phyloP scores from a whole-genome alignment of 2,797 vertebrate genomes.

The Clarias pachynema region DNA sequence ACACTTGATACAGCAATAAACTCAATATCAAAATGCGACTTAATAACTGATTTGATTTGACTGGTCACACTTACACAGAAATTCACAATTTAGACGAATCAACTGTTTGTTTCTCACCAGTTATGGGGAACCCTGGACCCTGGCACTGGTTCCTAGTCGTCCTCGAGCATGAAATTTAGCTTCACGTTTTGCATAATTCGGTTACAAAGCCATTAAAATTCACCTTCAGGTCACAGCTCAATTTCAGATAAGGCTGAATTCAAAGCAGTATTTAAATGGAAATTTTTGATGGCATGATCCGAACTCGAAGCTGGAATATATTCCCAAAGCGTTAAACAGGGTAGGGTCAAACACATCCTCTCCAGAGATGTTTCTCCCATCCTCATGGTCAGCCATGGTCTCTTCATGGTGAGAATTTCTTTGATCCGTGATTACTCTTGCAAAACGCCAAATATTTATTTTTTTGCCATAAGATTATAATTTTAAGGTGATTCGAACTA shows the following conservation, averaged over 20 bases:
- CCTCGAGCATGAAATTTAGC: background rate
- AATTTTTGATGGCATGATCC: slow-evolving; percentile 8
- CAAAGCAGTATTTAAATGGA: background rate
- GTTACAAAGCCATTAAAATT: background rate
- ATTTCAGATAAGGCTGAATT: background rate
- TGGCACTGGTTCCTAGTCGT: background rate
- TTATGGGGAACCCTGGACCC: background rate
- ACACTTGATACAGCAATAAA: no score
- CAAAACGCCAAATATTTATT: slow-evolving; percentile 60
- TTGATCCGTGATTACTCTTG: slow-evolving; percentile 47
- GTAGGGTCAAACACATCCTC: slow-evolving; percentile 52
- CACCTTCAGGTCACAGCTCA: background rate
- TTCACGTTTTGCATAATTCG: background rate
- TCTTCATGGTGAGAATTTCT: slow-evolving; percentile 51
- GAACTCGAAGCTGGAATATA: slow-evolving; percentile 47
- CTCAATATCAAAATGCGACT: no score
- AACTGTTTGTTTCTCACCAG: background rate
- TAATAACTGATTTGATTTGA: no score
- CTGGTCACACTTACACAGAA: background rate
- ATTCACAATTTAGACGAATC: background rate
- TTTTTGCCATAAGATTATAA: slow-evolving; percentile 68
- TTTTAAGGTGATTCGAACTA: slow-evolving; percentile 77
- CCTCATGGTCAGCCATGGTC: slow-evolving; percentile 48
- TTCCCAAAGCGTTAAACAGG: slow-evolving; percentile 55
- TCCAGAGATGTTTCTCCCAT: slow-evolving; percentile 43